Conservation (phyloP, 37 sponge, comb jelly and placozoan genomes). For the Spongilla lacustris region DNA sequence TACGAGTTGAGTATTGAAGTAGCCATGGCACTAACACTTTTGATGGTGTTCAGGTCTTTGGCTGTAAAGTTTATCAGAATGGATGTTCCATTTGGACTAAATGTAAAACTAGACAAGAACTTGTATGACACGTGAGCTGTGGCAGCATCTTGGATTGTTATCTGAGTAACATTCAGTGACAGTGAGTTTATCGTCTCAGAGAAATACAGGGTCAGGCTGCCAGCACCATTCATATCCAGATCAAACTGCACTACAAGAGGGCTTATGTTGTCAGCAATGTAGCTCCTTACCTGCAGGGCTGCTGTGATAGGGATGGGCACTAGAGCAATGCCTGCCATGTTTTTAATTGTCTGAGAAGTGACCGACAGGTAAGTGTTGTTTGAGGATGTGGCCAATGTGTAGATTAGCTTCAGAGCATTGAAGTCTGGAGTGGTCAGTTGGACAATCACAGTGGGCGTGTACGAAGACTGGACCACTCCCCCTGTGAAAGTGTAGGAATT, state of each 20-base stretch:
- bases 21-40: slow-evolving; percentile 49
- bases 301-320: slow-evolving; percentile 27
- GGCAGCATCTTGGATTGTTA: slow-evolving; percentile 68
- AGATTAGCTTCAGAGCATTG: slow-evolving; percentile 72
- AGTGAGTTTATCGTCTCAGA: slow-evolving; percentile 82
- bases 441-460: slow-evolving; percentile 28
- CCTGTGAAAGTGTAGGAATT: slow-evolving; percentile 68
- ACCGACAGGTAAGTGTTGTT: slow-evolving; percentile 78
- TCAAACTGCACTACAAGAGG: slow-evolving; percentile 61
- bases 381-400: slow-evolving; percentile 42
- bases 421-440: slow-evolving; percentile 62
- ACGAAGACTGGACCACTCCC: slow-evolving; percentile 36
- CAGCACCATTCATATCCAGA: slow-evolving; percentile 78
- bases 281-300: slow-evolving; percentile 40
- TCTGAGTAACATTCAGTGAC: slow-evolving; percentile 45
- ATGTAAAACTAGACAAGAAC: slow-evolving; percentile 34
- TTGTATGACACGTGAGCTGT: slow-evolving; percentile 32
- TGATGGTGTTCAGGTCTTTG: slow-evolving; percentile 77
- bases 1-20: slow-evolving; percentile 59
- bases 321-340: slow-evolving; percentile 66
- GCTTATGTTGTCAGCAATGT: slow-evolving; percentile 31
- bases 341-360: slow-evolving; percentile 51
- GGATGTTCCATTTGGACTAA: slow-evolving; percentile 61
- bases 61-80: slow-evolving; percentile 57
- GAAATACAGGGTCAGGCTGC: slow-evolving; percentile 65